Conservation (phyloP, 2,113 vertebrate species). For the Ctenomys sociabilis region DNA sequence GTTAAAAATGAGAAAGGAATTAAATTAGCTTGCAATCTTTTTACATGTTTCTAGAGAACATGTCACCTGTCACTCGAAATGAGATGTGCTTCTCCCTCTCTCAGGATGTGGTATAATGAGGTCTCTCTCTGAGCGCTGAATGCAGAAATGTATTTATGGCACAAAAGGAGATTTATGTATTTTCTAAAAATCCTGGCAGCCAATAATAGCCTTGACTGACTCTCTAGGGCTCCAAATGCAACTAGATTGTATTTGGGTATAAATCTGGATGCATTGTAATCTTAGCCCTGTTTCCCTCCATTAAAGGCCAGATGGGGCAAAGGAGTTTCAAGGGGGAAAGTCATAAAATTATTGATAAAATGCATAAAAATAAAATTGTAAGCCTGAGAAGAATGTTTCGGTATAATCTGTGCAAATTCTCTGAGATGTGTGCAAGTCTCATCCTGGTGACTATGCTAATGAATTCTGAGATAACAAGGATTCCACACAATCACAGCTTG, state of each 20-base stretch:
- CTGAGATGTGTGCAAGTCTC: slow-evolving; percentile 16
- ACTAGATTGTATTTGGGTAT: slow-evolving; percentile 79
- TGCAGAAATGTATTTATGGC: slow-evolving; percentile 87
- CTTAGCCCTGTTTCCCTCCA: slow-evolving; percentile 64
- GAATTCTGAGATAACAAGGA: slow-evolving; percentile 62
- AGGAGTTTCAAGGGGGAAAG: slow-evolving; percentile 14
- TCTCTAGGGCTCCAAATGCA: slow-evolving; percentile 79
- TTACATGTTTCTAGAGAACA: slow-evolving; percentile 84
- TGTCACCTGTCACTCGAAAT: slow-evolving; percentile 84
- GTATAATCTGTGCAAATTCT: slow-evolving; percentile 61
- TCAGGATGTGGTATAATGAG: slow-evolving; percentile 88
- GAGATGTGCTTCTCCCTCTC: slow-evolving; percentile 85
- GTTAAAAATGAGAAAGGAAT: slow-evolving; percentile 74
- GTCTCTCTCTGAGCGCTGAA: slow-evolving; percentile 84
- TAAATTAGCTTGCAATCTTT: slow-evolving; percentile 71
- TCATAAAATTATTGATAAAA: slow-evolving; percentile 57
- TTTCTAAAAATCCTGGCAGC: slow-evolving; percentile 87
- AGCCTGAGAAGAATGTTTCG: slow-evolving; percentile 10
- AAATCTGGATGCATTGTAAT: slow-evolving; percentile 82
- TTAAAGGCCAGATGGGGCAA: slow-evolving; percentile 75
- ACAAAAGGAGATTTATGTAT: slow-evolving; percentile 87
- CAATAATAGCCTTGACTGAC: slow-evolving; percentile 85
- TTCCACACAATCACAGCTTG: slow-evolving; percentile 53
- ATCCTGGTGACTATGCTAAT: slow-evolving; percentile 58
- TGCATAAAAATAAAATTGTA: slow-evolving; percentile 63